Conservation (phyloP, 2,113 vertebrate genomes). For the Spheniscus mendiculus region DNA sequence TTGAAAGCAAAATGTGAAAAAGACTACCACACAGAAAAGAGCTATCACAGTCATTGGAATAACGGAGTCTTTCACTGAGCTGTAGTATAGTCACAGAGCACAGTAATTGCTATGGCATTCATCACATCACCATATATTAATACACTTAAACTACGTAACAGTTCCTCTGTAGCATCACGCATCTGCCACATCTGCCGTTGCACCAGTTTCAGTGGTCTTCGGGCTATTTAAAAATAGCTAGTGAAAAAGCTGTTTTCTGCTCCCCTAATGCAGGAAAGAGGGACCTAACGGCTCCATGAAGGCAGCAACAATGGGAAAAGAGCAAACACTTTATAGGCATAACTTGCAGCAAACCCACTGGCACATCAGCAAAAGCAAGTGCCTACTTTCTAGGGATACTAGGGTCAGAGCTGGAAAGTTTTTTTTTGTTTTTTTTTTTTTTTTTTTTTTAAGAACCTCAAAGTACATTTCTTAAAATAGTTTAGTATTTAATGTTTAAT, state of each 20-base stretch:
- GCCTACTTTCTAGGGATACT: neutral
- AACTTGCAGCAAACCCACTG: neutral
- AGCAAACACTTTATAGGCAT: neutral
- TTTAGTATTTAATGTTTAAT: neutral
- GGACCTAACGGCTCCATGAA: neutral
- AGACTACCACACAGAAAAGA: neutral
- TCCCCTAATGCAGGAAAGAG: neutral
- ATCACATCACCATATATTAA: neutral
- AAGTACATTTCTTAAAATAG: neutral
- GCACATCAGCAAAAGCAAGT: neutral
- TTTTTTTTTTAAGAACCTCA: neutral
- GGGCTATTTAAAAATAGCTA: neutral
- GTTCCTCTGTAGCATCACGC: neutral
- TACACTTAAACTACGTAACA: neutral
- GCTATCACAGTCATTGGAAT: neutral
- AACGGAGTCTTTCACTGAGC: neutral
- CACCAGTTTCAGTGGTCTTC: neutral
- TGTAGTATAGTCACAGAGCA: neutral
- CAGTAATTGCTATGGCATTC: neutral
- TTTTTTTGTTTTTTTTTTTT: neutral
- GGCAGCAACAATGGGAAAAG: neutral
- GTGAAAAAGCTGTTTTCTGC: neutral
- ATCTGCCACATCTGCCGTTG: neutral
- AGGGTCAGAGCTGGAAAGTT: neutral
- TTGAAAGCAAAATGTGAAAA: neutral